Conservation (phyloP, 2,113 vertebrate genomes). For the Tylochromis polylepis region DNA sequence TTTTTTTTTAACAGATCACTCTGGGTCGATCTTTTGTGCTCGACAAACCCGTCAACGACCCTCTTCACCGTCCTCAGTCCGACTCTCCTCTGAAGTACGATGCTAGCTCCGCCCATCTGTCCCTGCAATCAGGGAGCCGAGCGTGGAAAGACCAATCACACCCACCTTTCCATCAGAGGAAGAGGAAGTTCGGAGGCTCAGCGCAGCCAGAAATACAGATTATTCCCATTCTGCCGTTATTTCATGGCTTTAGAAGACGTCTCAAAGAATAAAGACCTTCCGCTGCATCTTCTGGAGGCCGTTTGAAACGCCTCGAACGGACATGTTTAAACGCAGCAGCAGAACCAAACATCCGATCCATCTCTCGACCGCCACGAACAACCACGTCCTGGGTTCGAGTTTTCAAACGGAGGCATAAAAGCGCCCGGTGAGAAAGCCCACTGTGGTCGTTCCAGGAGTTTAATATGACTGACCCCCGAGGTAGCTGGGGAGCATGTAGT, state of each 20-base stretch:
- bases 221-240: not conserved
- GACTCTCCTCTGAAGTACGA: not conserved
- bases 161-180: not conserved
- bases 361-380: not conserved
- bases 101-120: not conserved
- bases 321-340: not conserved
- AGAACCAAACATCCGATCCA: not conserved
- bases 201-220: not conserved
- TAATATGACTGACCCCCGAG: rapidly evolving
- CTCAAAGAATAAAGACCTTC: not conserved
- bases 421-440: rapidly evolving
- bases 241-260: not conserved
- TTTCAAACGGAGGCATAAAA: not conserved
- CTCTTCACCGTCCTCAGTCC: not conserved
- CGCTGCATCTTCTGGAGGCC: not conserved
- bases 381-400: not conserved
- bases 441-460: not conserved
- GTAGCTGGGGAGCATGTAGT: not conserved
- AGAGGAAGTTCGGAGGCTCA: not conserved
- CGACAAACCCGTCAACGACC: not conserved
- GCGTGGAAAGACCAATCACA: not conserved
- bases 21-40: not conserved
- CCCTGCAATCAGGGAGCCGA: not conserved
- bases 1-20: too few relatives aligned
- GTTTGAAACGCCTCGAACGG: rapidly evolving